phyloP scores from a whole-genome alignment of 2,113 vertebrate species.

The Peromyscus californicus region DNA sequence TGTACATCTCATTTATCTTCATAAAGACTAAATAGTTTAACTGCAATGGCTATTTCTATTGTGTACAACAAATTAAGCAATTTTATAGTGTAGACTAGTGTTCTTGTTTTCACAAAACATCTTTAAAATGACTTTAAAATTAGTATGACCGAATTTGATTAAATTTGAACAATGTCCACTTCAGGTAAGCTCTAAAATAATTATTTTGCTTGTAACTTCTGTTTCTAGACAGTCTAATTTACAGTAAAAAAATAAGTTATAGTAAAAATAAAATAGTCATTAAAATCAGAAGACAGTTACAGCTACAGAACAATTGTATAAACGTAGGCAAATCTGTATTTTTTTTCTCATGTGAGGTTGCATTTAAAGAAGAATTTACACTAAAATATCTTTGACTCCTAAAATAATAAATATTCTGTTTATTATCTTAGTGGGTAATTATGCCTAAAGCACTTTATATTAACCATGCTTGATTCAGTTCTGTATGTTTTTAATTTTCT shows the following conservation, averaged over 20 bases:
- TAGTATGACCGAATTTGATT: not conserved
- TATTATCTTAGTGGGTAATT: not conserved
- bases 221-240: not conserved
- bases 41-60: not conserved
- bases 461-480: not conserved
- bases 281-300: not conserved
- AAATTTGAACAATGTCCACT: not conserved
- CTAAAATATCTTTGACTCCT: not conserved
- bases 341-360: not conserved
- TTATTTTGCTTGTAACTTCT: not conserved
- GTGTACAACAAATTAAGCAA: slow-evolving; percentile 44
- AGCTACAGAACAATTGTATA: not conserved
- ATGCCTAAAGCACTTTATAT: not conserved
- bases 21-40: slow-evolving; percentile 59
- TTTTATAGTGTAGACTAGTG: slow-evolving; percentile 10
- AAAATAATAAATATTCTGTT: not conserved
- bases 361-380: not conserved
- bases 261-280: not conserved
- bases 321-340: not conserved
- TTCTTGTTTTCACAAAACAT: slow-evolving; percentile 3
- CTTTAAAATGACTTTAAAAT: slow-evolving; percentile 53
- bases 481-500: not conserved
- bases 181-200: not conserved
- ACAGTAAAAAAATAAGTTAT: not conserved
- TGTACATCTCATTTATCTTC: slow-evolving; percentile 63